Base-by-base conservation (phyloP, 2,797 vertebrate genomes). In the Eupleurogrammus muticus region DNA sequence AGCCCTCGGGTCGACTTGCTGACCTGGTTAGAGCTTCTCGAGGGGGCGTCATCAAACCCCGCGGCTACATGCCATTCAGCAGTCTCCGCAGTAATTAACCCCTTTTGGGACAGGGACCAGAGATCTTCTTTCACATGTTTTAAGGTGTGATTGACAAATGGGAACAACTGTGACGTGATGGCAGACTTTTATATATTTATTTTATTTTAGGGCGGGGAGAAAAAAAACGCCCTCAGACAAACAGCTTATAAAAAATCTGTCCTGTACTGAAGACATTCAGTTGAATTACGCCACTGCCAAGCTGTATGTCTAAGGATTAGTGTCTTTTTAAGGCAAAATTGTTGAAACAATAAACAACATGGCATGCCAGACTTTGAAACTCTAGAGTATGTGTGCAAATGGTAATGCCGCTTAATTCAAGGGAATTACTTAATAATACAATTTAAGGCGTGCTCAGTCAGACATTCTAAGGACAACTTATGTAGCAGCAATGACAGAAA, bases 71-170 rank as follows among this genome's bases (percentile, higher is more conserved):
- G 34, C 36, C 10, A 1, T 47, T 82, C 61, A 63, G 68, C 20
- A 57, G 60, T 63, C 57, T 63, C 42, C 44, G 38, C 50, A 77
- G 58, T 72, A 73, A 80, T 77, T 57, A 77, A 47, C 40, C n/a
- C 52, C 51, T 46, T 14, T 70, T 46, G 62, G 63, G 70, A 73
- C 51, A 14, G 20, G 49, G 60, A 70, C 54, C 53, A 49, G 44
- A 69, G 40, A 50, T 67, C 35, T 44, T 56, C 24, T 61, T 54
- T 28, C 28, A 49, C 32, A 58, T 1, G 1, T 38, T 70, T 71
- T 24, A 58, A n/a, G 40, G 54, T 21, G 61, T 52, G 53, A 73
- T 24, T 73, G 73, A 72, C 48, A 66, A 73, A 77, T 34, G 51
- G 50, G 42, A 42, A 62, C 54, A 67, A 55, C 58, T 67, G 56